phyloP scores from a whole-genome alignment of 2,888 invertebrate species.

The Sylvicola cinctus region DNA sequence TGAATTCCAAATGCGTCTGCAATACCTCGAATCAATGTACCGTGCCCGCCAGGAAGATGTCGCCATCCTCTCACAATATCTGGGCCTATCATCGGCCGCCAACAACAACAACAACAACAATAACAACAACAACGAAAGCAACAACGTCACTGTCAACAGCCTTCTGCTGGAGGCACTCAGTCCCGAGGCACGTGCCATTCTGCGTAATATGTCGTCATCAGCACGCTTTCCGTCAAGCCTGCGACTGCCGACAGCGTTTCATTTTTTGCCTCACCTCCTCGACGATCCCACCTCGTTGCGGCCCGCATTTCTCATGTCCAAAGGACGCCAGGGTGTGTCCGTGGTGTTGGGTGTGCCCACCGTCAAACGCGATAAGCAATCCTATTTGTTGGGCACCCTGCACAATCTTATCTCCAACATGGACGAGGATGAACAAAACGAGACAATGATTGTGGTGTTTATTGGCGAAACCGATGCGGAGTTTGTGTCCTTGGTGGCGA shows the following conservation, averaged over 20 bases:
- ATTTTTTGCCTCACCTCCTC: slow-evolving; percentile 72
- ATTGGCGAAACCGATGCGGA: slow-evolving; percentile 70
- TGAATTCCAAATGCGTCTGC: slow-evolving; percentile 55
- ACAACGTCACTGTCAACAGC: slow-evolving; percentile 9
- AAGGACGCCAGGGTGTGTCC: slow-evolving; percentile 51
- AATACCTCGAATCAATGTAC: slow-evolving; percentile 61
- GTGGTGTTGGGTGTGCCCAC: slow-evolving; percentile 74
- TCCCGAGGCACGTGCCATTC: slow-evolving; percentile 24
- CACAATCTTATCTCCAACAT: slow-evolving; percentile 66
- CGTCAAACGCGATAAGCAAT: slow-evolving; percentile 70
- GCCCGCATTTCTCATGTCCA: slow-evolving; percentile 58
- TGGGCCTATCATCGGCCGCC: slow-evolving; percentile 26
- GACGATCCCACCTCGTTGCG: slow-evolving; percentile 54
- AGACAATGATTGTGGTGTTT: slow-evolving; percentile 66
- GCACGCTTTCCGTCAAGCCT: slow-evolving; percentile 31
- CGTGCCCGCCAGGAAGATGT: slow-evolving; percentile 57
- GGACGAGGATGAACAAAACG: slow-evolving; percentile 46
- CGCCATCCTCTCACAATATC: slow-evolving; percentile 41
- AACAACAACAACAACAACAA: slow-evolving; percentile 7
- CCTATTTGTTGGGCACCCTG: slow-evolving; percentile 66
- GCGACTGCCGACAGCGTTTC: slow-evolving; percentile 58
- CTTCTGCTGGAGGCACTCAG: slow-evolving; percentile 22
- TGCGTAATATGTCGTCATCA: slow-evolving; percentile 28
- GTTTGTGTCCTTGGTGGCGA: slow-evolving; percentile 51
- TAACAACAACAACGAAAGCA: slow-evolving; percentile 7